Evolutionary conservation across 2,113 vertebrate genomes (phyloP).

Genomic region (Agapornis roseicollis): DNA sequence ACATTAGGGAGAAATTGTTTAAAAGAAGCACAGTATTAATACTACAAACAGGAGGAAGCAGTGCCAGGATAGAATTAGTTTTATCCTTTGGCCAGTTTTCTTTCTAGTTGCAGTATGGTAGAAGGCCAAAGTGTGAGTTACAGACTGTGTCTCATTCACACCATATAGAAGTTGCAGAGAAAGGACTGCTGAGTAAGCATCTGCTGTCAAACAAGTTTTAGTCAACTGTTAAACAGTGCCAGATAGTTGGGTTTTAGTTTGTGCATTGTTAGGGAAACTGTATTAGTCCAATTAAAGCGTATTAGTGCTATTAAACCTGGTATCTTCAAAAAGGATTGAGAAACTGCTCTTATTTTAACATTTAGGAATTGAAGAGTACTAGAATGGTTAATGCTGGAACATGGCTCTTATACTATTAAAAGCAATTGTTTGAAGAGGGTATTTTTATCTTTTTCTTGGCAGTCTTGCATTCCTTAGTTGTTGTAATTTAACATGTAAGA

Average conservation of each 20-base stretch:
- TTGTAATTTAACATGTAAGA: neutral
- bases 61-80: neutral
- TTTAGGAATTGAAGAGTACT: neutral
- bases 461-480: neutral
- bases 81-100: neutral
- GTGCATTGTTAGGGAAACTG: neutral
- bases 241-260: neutral
- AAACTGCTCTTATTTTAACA: neutral
- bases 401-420: neutral
- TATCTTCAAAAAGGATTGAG: neutral
- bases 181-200: neutral
- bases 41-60: neutral
- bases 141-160: neutral
- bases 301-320: accelerated
- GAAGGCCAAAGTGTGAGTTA: neutral
- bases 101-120: neutral
- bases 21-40: neutral
- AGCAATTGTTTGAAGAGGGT: neutral
- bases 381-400: neutral
- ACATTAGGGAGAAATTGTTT: neutral
- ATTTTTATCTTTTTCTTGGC: neutral
- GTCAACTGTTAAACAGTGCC: neutral
- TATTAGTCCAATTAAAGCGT: neutral
- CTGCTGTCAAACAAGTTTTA: neutral
- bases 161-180: neutral